Evolutionary conservation across 2,797 vertebrate genomes (phyloP).

Genomic region (Ptychadena robeensis): DNA sequence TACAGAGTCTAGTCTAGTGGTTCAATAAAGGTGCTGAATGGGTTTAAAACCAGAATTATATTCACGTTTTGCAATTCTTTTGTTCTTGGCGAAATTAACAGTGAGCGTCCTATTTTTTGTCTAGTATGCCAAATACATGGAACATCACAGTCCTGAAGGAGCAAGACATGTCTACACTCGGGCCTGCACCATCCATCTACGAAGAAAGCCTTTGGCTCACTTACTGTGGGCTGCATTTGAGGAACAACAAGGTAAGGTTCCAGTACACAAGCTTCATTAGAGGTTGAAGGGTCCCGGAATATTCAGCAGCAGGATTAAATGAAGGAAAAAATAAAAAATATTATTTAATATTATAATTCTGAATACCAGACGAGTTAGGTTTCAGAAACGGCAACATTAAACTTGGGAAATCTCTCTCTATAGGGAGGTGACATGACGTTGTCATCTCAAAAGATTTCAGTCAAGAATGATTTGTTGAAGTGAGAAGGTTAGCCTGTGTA

Average conservation of each 20-base stretch:
- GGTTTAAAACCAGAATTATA: slow-evolving; percentile 99
- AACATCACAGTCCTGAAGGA: slow-evolving; percentile 94
- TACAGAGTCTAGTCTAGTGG: slow-evolving; percentile 99
- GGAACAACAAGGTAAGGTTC: slow-evolving; percentile 91
- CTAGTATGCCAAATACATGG: slow-evolving; percentile 99
- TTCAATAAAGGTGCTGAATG: slow-evolving; percentile 99
- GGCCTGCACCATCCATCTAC: slow-evolving; percentile 91
- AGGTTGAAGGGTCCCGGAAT: too few species aligned
- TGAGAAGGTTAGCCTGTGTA: too few species aligned
- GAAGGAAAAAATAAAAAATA: too few species aligned
- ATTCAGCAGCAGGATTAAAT: too few species aligned
- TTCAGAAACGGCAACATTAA: too few species aligned
- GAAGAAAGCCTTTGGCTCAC: slow-evolving; percentile 92
- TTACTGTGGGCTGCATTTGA: slow-evolving; percentile 97
- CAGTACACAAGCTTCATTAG: too few species aligned
- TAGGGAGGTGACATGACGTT: too few species aligned
- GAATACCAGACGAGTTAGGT: too few species aligned
- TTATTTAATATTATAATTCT: too few species aligned
- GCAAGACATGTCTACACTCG: slow-evolving; percentile 96
- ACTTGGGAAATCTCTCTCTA: too few species aligned
- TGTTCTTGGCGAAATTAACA: slow-evolving; percentile 76
- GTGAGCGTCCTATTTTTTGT: slow-evolving; percentile 81
- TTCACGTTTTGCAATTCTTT: slow-evolving; percentile 91
- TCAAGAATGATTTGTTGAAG: too few species aligned
- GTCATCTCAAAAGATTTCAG: too few species aligned